Evolutionary conservation across 2,888 invertebrate genomes (phyloP), one percentile per base, ranked within the genome.

Genomic region (Hirtodrosophila trivittata): DNA sequence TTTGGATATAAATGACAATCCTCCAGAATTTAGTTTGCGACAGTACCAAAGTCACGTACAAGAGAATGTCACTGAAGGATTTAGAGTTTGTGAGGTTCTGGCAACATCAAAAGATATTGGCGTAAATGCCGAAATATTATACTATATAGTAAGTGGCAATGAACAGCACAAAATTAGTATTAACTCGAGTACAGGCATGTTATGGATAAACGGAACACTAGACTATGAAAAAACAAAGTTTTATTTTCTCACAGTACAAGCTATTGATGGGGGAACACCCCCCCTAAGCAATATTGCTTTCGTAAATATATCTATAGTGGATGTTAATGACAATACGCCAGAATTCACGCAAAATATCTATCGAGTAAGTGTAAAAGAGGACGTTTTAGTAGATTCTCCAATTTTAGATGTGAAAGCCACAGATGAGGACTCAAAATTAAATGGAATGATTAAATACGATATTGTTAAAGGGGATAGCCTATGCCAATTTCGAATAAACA

Each of bases 21-120:
- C 98, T 18, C 99, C 99, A 7, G 97, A 97, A 91, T 99, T 99
- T 91, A 94, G 95, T 64, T 93, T 94, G 59, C 95, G 94, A 78
- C 93, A 94, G 71, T 98, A 98, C 90, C 93, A 93, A 75, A 95
- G 95, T 13, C 91, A 93, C 35, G 94, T 97, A 21, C 93, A 95
- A 1, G 98, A 98, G 92, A 93, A 95, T 59, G 94, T 94, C 75
- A 92, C 94, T 1, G 92, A 95, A 49, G 96, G 96, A 55, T 94
- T 96, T 0, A 95, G 96, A 91, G 94, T 98, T 9, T 93, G 95
- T 10, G 93, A 94, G 77, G 96, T 99, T 18, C 92, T 94, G 68
- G 99, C 98, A n/a, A 95, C 97, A 1, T 97, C 97, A 7, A 95
- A 95, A 88, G 98, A 98, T 89, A 94, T 96, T 35, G 98, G 98